These are phyloP conservation scores for Drosophila atripex DNA, from an alignment of 2,888 invertebrate genomes.

Conservation along the genomic window DNA sequence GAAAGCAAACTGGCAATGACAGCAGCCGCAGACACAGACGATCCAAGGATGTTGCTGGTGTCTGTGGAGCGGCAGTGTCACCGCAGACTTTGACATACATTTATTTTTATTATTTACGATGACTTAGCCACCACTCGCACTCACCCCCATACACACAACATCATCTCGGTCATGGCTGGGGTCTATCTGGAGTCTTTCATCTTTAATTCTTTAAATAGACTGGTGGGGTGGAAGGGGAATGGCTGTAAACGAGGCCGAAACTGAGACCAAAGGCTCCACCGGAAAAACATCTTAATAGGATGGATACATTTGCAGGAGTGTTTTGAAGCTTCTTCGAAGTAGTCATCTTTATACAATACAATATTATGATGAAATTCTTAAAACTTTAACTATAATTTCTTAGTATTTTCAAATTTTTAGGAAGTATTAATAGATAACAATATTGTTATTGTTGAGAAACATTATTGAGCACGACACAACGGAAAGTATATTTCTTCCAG, in stretches of 20 bases:
- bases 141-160: conserved; percentile 5
- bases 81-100: conserved; percentile 79
- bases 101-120: conserved; percentile 79
- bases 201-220: conserved; percentile 81
- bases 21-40: conserved; percentile 47
- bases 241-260: conserved; percentile 25
- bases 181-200: conserved; percentile 68
- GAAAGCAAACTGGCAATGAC: conserved; percentile 77
- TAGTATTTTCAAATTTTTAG: no score
- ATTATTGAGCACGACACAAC: neutral
- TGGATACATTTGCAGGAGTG: neutral
- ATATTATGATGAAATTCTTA: no score
- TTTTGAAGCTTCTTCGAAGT: neutral
- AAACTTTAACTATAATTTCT: no score
- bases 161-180: conserved; percentile 27
- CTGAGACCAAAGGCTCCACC: conserved; percentile 19
- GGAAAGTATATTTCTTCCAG: conserved; percentile 2
- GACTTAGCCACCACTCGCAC: conserved; percentile 62
- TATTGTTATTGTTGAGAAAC: neutral
- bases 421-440: neutral
- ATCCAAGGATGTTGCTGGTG: conserved; percentile 24
- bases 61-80: conserved; percentile 58
- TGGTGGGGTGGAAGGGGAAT: conserved; percentile 36
- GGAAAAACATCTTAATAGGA: neutral
- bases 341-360: no score